Percentiles rank a stretch among this genome's conserved stretches.
These are phyloP conservation scores for Malacoraja senta DNA, from an alignment of 2,797 vertebrate species.

Conservation along the genomic window DNA sequence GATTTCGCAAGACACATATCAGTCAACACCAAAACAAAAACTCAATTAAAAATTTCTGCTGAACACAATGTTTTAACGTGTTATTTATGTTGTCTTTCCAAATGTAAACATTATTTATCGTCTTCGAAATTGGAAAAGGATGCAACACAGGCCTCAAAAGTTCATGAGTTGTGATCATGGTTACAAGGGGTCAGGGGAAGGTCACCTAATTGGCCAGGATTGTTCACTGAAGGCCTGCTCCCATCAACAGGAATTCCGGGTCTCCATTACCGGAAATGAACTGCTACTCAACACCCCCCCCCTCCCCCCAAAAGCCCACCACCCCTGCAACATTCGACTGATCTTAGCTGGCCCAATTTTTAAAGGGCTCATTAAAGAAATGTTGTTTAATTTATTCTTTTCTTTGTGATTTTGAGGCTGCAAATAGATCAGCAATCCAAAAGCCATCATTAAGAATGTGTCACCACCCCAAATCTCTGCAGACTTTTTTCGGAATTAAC, in stretches of 20 bases:
- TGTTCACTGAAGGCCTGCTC: not conserved
- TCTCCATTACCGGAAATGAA: not conserved
- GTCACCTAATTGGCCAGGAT: not conserved
- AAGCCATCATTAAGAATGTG: too few species aligned
- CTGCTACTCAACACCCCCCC: too few species aligned
- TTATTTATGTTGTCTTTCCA: not conserved
- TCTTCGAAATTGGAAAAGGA: not conserved
- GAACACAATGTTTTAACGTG: not conserved
- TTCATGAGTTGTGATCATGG: not conserved
- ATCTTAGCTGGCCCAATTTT: not conserved
- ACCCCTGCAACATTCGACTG: not conserved
- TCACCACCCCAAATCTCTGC: too few species aligned
- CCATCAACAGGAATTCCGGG: not conserved
- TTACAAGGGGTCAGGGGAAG: too few species aligned
- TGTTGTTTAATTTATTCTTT: too few species aligned
- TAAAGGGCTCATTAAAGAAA: not conserved
- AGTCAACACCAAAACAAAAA: constrained; percentile 5
- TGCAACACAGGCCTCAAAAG: not conserved
- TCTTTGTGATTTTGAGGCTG: too few species aligned
- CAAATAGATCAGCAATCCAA: too few species aligned
- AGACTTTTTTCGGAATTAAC: too few species aligned
- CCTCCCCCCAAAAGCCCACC: not conserved
- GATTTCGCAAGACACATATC: constrained; percentile 59
- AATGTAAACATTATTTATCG: not conserved
- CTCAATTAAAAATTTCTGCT: not conserved